phyloP scores from a whole-genome alignment of 1,140 invertebrate genomes.

The Monochamus saltuarius region DNA sequence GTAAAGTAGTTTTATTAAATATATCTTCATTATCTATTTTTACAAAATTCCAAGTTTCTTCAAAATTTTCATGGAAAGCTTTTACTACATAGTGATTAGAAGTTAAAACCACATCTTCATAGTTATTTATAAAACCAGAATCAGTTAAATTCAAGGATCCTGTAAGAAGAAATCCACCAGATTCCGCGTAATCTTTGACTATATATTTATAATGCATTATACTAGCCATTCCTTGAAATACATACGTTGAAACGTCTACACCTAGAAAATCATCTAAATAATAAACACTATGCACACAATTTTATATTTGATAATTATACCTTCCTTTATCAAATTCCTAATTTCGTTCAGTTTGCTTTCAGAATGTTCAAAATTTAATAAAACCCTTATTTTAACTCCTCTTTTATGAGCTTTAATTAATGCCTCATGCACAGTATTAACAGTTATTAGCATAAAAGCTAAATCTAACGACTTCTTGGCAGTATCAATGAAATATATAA shows the following conservation, averaged over 20 bases:
- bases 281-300: background rate
- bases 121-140: slow-evolving; percentile 30
- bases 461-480: slow-evolving; percentile 25
- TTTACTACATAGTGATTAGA: slow-evolving; percentile 27
- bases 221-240: slow-evolving; percentile 10
- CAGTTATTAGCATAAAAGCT: slow-evolving; percentile 26
- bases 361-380: slow-evolving; percentile 27
- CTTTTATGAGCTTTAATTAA: slow-evolving; percentile 21
- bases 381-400: slow-evolving; percentile 28
- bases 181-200: slow-evolving; percentile 34
- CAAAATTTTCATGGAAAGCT: slow-evolving; percentile 34
- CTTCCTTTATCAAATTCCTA: slow-evolving; percentile 17
- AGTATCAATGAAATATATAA: slow-evolving; percentile 32
- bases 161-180: slow-evolving; percentile 28
- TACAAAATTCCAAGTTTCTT: slow-evolving; percentile 32
- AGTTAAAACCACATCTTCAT: slow-evolving; percentile 38
- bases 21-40: slow-evolving; percentile 34
- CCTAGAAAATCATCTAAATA: slow-evolving; percentile 21
- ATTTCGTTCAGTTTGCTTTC: slow-evolving; percentile 1
- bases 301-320: slow-evolving; percentile 13
- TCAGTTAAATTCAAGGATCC: slow-evolving; percentile 38
- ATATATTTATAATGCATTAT: slow-evolving; percentile 39
- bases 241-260: slow-evolving; percentile 17
- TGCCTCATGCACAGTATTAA: slow-evolving; percentile 18
- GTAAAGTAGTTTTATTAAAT: slow-evolving; percentile 35